Evolutionary conservation across 2,888 invertebrate genomes (phyloP), one percentile per base, ranked within the genome.

Genomic region (Callimorpha dominula): DNA sequence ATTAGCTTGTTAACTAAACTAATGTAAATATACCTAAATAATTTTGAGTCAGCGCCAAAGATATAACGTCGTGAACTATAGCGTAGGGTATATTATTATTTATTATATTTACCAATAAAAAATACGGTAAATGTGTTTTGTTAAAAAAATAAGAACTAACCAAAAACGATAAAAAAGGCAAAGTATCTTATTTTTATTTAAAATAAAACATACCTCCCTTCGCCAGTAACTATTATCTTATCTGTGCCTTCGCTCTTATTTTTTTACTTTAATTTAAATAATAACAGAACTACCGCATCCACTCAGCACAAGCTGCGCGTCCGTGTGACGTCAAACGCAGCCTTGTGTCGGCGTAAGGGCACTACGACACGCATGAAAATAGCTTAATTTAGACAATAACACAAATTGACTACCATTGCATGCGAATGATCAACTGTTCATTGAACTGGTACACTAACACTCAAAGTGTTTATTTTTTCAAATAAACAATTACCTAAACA

Each of bases 361-460:
- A 87, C 85, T 85, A 85, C 86, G 82, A 84, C 85, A 81, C 86
- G 82, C 83, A 86, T 89, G 86, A 87, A 90, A 91, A 90, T 86
- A 86, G 85, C 89, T 88, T 88, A 87, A 91, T 90, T 91, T 89
- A 91, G 86, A 89, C 88, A 86, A 68, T 57, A 68, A 88, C 85
- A 85, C 82, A 83, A 89, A 87, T 88, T 86, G 82, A 73, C 80
- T 62, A 60, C 9, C 54, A 57, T 57, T 40, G 9, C 50, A 73
- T 54, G 60, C 4, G 6, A 49, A 11, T 20, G 65, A 52, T 20
- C 43, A 66, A 43, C 40, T 43, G 42, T 50, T 62, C 6, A 31
- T 31, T 60, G 31, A 60, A 60, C 60, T 60, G 31, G 14, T 57
- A 5, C 20, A 20, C 20, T 57, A 57, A 20, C 57, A 57, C 57